These are phyloP conservation scores for Carcharodon carcharias DNA, from an alignment of 2,797 vertebrate genomes.

Conservation along the genomic window DNA sequence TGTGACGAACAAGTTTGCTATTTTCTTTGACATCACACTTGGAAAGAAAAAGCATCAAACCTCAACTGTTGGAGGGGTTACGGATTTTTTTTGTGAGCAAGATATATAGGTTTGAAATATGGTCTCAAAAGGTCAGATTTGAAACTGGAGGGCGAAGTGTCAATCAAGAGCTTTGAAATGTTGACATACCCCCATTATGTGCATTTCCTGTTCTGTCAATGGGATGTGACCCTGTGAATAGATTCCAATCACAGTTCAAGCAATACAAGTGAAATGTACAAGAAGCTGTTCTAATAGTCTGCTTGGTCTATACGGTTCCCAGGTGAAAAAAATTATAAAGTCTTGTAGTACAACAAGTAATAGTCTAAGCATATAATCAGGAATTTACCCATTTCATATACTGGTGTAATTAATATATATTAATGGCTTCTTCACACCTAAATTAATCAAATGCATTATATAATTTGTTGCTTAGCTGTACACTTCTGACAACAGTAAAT, in stretches of 20 bases:
- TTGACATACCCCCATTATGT: not conserved
- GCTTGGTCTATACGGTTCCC: not conserved
- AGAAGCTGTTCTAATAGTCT: not conserved
- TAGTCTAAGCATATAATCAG: not conserved
- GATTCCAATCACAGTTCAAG: conserved; percentile 21
- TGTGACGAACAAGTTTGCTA: not conserved
- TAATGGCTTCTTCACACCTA: not conserved
- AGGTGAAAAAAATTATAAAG: not conserved
- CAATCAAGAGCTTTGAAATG: conserved; percentile 6
- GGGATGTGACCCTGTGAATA: not conserved
- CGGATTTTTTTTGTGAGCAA: not conserved
- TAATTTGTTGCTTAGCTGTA: not conserved
- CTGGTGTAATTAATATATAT: not conserved
- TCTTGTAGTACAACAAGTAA: not conserved
- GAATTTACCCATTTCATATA: not conserved
- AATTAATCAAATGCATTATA: not conserved
- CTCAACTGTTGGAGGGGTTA: not conserved
- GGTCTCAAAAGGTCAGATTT: not conserved
- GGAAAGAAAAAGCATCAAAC: not conserved
- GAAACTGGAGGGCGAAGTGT: not conserved
- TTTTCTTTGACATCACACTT: not conserved
- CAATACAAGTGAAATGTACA: conserved; percentile 6
- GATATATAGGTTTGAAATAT: not conserved
- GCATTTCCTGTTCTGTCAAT: conserved; percentile 22
- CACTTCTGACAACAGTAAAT: not conserved